Base-by-base conservation (phyloP, 2,113 vertebrate genomes). In the Lycocorax pyrrhopterus region DNA sequence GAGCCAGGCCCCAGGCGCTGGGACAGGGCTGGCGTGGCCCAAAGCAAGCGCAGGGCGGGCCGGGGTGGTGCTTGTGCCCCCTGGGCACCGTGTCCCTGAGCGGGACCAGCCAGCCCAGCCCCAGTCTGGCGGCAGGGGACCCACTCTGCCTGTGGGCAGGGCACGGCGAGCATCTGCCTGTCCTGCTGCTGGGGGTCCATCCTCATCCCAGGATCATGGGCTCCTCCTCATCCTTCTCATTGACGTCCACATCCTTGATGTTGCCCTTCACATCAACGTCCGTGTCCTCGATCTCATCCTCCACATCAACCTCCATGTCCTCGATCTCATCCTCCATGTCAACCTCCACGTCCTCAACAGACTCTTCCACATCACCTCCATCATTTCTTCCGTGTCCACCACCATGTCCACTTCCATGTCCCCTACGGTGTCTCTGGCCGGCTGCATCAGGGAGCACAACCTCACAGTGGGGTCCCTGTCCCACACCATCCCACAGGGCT, bases 381-480 rank as follows among this genome's bases (percentile, higher is more conserved):
- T 30, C 6, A 1, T 39, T 14, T 39, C 22, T 19, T 77, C 35
- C 6, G 1, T 17, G 1, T 4, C 7, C 13, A n/a, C n/a, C n/a
- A 19, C 8, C 13, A 19, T 4, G 8, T 30, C 12, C 10, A 26
- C 29, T 25, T 77, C 29, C 74, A 41, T 69, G 1, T 17, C 9
- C 14, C 49, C 35, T 15, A 4, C 4, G 1, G 4, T 16, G 46
- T 60, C 26, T 20, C 8, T 37, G 11, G 13, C 27, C 33, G 4
- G 5, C 56, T 63, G 33, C 49, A 39, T 7, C 9, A 18, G 59
- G 12, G 11, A 55, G n/a, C 41, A 39, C 15, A 56, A 12, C 1
- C 18, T 55, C n/a, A 4, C 17, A 14, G 13, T 39, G 23, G 14
- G n/a, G 3, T 39, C 29, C 32, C 22, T 63, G 39, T 73, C 58